Conservation (phyloP, 2,888 invertebrate species). For the Eupithecia centaureata region DNA sequence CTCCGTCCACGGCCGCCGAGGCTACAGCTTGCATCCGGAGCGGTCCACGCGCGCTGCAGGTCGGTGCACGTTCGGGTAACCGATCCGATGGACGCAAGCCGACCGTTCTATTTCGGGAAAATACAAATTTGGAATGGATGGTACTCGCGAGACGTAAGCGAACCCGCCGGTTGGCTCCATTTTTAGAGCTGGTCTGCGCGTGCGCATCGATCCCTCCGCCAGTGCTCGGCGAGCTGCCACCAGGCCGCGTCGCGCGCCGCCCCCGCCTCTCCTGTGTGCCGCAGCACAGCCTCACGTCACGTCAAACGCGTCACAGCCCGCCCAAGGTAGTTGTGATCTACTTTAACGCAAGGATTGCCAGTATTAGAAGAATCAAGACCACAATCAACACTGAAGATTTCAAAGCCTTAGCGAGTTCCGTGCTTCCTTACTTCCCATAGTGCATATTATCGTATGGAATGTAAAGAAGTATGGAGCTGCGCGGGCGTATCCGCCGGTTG, state of each 20-base stretch:
- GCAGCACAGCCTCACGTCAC: slow-evolving; percentile 25
- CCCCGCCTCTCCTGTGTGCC: slow-evolving; percentile 59
- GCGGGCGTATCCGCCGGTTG: slow-evolving; percentile 74
- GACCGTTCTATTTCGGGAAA: slow-evolving; percentile 89
- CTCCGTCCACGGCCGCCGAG: slow-evolving; percentile 51
- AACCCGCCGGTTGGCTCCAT: slow-evolving; percentile 82
- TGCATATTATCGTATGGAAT: slow-evolving; percentile 94
- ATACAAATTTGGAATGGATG: slow-evolving; percentile 91
- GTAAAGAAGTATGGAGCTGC: slow-evolving; percentile 98
- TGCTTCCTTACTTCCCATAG: slow-evolving; percentile 99
- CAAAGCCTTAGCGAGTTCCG: slow-evolving; percentile 89
- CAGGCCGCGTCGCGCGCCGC: slow-evolving; percentile 77
- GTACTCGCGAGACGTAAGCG: slow-evolving; percentile 81
- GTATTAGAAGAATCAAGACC: slow-evolving; percentile 46
- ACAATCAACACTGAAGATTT: slow-evolving; percentile 61
- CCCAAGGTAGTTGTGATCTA: slow-evolving; percentile 43
- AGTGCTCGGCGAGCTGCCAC: slow-evolving; percentile 78
- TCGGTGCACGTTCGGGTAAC: slow-evolving; percentile 81
- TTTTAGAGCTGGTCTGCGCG: slow-evolving; percentile 83
- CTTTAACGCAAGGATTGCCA: slow-evolving; percentile 40
- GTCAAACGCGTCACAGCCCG: slow-evolving; percentile 52
- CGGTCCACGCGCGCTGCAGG: slow-evolving; percentile 72
- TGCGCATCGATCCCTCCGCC: slow-evolving; percentile 78
- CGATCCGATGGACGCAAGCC: slow-evolving; percentile 82
- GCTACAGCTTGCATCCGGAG: slow-evolving; percentile 61